Base-by-base conservation (phyloP, 2,113 vertebrate species). In the Cyphomyrus discorhynchus region DNA sequence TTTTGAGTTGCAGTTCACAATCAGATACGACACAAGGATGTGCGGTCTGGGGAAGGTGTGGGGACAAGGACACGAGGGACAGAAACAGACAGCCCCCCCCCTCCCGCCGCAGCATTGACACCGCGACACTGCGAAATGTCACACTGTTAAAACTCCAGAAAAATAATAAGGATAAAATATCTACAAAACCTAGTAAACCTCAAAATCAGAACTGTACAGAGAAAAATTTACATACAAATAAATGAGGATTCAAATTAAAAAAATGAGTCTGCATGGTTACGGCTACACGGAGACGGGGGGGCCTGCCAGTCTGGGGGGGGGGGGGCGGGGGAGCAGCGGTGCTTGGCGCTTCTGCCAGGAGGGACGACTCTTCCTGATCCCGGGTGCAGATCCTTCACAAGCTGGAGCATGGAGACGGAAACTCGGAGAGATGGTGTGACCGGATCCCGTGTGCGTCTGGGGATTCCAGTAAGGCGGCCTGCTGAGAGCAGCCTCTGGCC, bases 191-290 rank as follows among this genome's bases (percentile, higher is more conserved):
- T 97, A 98, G 94, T 96, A 95, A 96, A 97, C 95, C 95, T 97
- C 95, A 93, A 97, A 99, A 98, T 98, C 97, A 99, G 97, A 98
- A 97, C 97, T 99, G 98, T 99, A 99, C 98, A 99, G 80, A 94
- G 94, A 94, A 97, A 62, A 93, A 99, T 99, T 99, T 99, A 99
- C 98, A 99, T 91, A 95, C 93, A 95, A 95, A 96, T 94, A 93
- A 93, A 92, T 84, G 91, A 95, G 83, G 92, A 94, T 91, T 94
- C 92, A 93, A 94, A 95, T 93, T 93, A 95, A 96, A 96, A 93
- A 93, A 93, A 95, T 93, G 93, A 93, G 93, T 92, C 95, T 96
- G 95, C 93, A 95, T 96, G 94, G 92, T 90, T 94, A 92, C 95
- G 96, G 95, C 96, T 96, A 95, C 95, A 97, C 97, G 98, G 98